Conservation (phyloP, 2,113 vertebrate species). For the Callipepla californica region DNA sequence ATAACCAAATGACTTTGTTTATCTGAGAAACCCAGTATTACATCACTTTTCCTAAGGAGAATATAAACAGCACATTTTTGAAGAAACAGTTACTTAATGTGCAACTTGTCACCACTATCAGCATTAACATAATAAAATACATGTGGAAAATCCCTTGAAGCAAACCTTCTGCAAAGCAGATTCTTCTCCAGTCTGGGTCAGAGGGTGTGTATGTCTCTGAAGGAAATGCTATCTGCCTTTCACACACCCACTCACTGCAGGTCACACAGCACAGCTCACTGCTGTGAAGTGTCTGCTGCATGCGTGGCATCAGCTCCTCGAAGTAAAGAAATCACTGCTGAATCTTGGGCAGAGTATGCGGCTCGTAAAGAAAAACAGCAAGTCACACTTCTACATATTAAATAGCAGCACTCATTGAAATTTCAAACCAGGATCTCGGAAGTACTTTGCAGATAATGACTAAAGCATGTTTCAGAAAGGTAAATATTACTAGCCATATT, state of each 20-base stretch:
- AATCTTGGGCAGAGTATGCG: neutral
- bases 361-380: conserved; percentile 14
- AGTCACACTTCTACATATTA: neutral
- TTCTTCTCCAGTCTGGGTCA: conserved; percentile 66
- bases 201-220: conserved; percentile 69
- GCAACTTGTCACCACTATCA: conserved; percentile 78
- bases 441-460: neutral
- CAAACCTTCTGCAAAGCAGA: conserved; percentile 65
- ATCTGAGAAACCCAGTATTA: conserved; percentile 69
- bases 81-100: conserved; percentile 77
- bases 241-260: conserved; percentile 49
- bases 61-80: conserved; percentile 73
- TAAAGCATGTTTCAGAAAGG: conserved; percentile 8
- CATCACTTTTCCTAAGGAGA: conserved; percentile 73
- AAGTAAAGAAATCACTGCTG: neutral
- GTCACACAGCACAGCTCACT: conserved; percentile 14
- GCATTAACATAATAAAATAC: conserved; percentile 76
- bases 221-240: conserved; percentile 68
- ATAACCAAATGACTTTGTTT: conserved; percentile 69
- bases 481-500: neutral
- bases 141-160: conserved; percentile 77
- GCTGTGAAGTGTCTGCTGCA: neutral
- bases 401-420: neutral
- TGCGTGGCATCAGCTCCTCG: neutral
- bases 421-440: neutral